Percentiles rank a stretch among this genome's conserved stretches.
phyloP scores from a whole-genome alignment of 2,888 invertebrate species.

The Stenotaenia linearis region DNA sequence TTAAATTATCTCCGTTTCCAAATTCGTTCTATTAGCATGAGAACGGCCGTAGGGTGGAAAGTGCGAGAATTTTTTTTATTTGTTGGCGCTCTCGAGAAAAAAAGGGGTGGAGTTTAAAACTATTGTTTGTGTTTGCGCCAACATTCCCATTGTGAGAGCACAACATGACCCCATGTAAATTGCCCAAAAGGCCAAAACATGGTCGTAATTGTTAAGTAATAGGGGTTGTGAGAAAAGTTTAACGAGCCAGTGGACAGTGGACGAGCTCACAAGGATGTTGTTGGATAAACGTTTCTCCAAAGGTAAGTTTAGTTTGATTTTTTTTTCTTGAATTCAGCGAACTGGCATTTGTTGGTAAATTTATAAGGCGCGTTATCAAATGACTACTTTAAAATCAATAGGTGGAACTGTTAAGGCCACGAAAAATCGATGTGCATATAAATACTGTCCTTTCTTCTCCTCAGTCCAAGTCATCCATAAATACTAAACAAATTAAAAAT shows the following conservation, averaged over 20 bases:
- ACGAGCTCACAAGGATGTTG: background rate
- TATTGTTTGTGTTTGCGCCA: slow-evolving; percentile 1
- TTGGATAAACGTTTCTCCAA: background rate
- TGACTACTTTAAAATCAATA: background rate
- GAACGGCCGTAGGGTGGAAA: background rate
- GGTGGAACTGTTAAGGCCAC: background rate
- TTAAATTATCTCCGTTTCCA: background rate
- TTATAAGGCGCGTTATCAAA: background rate
- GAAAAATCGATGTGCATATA: background rate
- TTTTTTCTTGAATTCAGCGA: background rate
- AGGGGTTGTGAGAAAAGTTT: background rate
- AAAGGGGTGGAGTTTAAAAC: background rate
- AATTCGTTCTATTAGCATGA: background rate
- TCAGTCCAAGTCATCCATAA: too few relatives aligned
- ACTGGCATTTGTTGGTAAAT: too few relatives aligned
- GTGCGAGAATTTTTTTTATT: background rate
- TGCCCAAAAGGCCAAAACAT: slow-evolving; percentile 30
- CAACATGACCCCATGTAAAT: slow-evolving; percentile 32
- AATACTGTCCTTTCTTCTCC: too few relatives aligned
- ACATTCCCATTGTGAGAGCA: slow-evolving; percentile 10
- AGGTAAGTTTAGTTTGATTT: background rate
- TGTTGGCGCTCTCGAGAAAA: background rate
- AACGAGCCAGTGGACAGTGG: background rate
- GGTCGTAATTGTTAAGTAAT: slow-evolving; percentile 32
- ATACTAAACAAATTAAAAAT: background rate